These are phyloP conservation scores for Coregonus suidteri DNA, from an alignment of 2,797 vertebrate genomes.

Conservation along the genomic window DNA sequence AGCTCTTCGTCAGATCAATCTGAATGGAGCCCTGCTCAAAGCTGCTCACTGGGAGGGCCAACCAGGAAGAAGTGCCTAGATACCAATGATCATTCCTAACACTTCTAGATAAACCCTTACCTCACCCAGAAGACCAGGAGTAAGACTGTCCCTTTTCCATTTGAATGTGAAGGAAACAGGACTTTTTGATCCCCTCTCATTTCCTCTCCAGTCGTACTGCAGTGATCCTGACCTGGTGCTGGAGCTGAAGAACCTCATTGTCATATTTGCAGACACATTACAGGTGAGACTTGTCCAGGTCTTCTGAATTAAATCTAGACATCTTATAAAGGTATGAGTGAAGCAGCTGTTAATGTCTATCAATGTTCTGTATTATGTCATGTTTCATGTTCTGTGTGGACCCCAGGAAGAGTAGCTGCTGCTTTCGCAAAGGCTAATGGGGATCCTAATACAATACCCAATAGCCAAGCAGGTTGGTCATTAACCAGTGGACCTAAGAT, in stretches of 20 bases:
- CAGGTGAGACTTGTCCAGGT: conserved; percentile 77
- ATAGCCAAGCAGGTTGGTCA: too few relatives aligned
- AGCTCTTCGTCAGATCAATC: conserved; percentile 86
- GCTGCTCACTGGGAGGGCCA: conserved; percentile 68
- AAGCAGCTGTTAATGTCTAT: too few relatives aligned
- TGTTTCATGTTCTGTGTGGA: too few relatives aligned
- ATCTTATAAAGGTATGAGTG: too few relatives aligned
- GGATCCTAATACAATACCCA: too few relatives aligned
- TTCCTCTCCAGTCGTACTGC: conserved; percentile 86
- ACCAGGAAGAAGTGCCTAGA: conserved; percentile 56
- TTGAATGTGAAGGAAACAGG: too few relatives aligned
- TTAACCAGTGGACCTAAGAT: too few relatives aligned
- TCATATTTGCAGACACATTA: conserved; percentile 95
- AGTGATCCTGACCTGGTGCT: conserved; percentile 95
- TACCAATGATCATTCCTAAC: conserved; percentile 34
- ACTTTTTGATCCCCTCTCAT: too few relatives aligned
- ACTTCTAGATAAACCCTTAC: conserved; percentile 77
- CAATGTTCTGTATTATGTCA: too few relatives aligned
- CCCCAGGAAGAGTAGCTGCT: too few relatives aligned
- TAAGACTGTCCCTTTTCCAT: too few relatives aligned
- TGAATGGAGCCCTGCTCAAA: conserved; percentile 74
- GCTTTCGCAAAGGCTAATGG: too few relatives aligned
- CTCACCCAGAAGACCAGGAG: conserved; percentile 24
- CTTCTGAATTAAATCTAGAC: background rate
- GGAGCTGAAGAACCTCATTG: conserved; percentile 97